Evolutionary conservation across 2,888 invertebrate species (phyloP).

Genomic region (Encarsia formosa): DNA sequence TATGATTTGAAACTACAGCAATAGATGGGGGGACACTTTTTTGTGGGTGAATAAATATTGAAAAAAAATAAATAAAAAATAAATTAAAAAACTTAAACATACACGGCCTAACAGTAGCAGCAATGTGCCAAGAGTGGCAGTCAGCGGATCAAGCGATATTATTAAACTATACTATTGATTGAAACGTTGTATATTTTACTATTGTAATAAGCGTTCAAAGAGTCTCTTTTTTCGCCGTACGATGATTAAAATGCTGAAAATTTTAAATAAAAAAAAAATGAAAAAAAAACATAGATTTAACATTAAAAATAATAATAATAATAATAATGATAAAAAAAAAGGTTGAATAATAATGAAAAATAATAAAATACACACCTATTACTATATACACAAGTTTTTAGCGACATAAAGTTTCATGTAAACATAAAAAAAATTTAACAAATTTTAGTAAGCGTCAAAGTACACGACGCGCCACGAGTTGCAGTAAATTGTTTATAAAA

Average conservation of each 20-base stretch:
- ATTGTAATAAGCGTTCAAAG: constrained; percentile 9
- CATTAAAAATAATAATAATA: no score
- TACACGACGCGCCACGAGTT: no score
- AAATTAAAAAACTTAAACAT: no score
- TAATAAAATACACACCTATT: constrained; percentile 10
- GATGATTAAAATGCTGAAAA: constrained; percentile 1
- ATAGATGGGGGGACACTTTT: no score
- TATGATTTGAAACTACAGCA: no score
- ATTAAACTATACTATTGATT: constrained; percentile 11
- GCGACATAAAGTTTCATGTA: constrained; percentile 2
- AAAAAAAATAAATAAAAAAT: no score
- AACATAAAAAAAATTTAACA: constrained; percentile 2
- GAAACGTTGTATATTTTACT: constrained; percentile 25
- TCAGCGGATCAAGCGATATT: constrained; percentile 24
- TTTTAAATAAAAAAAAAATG: background rate
- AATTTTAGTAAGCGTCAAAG: no score
- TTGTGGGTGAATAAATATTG: no score
- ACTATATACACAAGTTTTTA: constrained; percentile 20
- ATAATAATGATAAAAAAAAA: constrained; percentile 6
- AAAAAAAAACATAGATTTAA: no score
- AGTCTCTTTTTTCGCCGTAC: constrained; percentile 7
- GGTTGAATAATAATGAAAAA: constrained; percentile 6
- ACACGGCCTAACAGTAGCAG: constrained; percentile 28
- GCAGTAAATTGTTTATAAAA: constrained; percentile 22
- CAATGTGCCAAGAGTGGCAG: constrained; percentile 22